Conservation (phyloP, 2,888 invertebrate species). For the Ichneumon xanthorius region DNA sequence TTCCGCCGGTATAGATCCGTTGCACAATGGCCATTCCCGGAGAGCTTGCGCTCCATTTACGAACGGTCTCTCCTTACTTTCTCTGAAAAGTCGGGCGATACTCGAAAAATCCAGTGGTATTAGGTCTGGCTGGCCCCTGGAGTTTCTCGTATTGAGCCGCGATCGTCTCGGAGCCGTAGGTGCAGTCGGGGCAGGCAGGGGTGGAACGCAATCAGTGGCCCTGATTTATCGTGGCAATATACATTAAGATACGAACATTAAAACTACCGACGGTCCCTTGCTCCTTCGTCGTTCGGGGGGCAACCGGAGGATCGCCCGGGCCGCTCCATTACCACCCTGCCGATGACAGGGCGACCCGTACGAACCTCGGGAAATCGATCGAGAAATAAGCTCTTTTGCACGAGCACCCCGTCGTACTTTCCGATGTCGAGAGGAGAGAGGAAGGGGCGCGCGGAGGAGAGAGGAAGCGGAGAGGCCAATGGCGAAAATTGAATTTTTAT, state of each 20-base stretch:
- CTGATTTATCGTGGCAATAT: constrained; percentile 85
- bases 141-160: constrained; percentile 50
- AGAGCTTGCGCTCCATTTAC: constrained; percentile 52
- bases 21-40: constrained; percentile 75
- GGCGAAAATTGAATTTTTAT: constrained; percentile 68
- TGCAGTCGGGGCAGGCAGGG: constrained; percentile 65
- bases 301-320: constrained; percentile 37
- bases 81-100: constrained; percentile 41
- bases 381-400: constrained; percentile 68
- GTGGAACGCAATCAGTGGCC: constrained; percentile 84
- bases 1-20: constrained; percentile 68
- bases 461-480: constrained; percentile 16
- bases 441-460: not conserved
- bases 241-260: constrained; percentile 85
- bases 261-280: constrained; percentile 78
- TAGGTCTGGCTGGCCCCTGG: constrained; percentile 40
- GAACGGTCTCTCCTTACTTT: constrained; percentile 50
- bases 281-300: constrained; percentile 52
- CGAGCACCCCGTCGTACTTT: constrained; percentile 20
- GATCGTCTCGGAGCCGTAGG: constrained; percentile 37
- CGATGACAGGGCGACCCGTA: constrained; percentile 67
- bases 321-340: constrained; percentile 78
- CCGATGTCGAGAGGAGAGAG: constrained; percentile 10
- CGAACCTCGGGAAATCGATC: constrained; percentile 70
- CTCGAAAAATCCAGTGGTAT: constrained; percentile 28